phyloP scores from a whole-genome alignment of 1,140 invertebrate genomes.

The Lethrus apterus region DNA sequence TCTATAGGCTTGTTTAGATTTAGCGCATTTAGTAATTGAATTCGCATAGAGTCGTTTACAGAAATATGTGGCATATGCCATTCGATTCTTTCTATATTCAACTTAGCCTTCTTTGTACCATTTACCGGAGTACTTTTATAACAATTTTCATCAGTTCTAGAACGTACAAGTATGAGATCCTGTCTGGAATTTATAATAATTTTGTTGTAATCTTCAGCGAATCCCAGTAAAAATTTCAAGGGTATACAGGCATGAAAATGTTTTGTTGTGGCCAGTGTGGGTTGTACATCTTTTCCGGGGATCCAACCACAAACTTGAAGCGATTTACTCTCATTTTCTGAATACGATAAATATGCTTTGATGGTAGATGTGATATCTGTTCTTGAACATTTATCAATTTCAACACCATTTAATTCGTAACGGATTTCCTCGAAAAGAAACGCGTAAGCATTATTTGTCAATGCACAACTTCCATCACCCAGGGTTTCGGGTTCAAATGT shows the following conservation, averaged over 20 bases:
- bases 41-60: slow-evolving; percentile 16
- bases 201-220: slow-evolving; percentile 19
- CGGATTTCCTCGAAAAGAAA: slow-evolving; percentile 42
- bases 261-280: too few relatives aligned
- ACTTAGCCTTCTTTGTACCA: slow-evolving; percentile 9
- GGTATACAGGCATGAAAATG: slow-evolving; percentile 21
- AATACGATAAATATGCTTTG: slow-evolving; percentile 36
- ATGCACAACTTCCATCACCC: background rate
- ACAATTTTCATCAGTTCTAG: slow-evolving; percentile 18
- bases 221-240: slow-evolving; percentile 16
- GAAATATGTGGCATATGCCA: slow-evolving; percentile 18
- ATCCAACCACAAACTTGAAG: slow-evolving; percentile 33
- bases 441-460: background rate
- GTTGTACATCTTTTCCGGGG: slow-evolving; percentile 2
- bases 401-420: slow-evolving; percentile 42
- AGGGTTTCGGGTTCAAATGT: background rate
- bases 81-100: slow-evolving; percentile 15
- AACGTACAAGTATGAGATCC: slow-evolving; percentile 21
- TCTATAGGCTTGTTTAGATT: slow-evolving; percentile 18
- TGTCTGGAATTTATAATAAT: slow-evolving; percentile 19
- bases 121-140: slow-evolving; percentile 7
- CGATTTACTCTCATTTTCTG: slow-evolving; percentile 19
- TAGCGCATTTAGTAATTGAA: slow-evolving; percentile 18
- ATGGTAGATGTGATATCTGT: slow-evolving; percentile 38
- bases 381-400: slow-evolving; percentile 41